A percentile compares a stretch with the other conserved stretches of the same genome.
Conservation (phyloP, 2,888 invertebrate genomes). For the Melanophora roralis region DNA sequence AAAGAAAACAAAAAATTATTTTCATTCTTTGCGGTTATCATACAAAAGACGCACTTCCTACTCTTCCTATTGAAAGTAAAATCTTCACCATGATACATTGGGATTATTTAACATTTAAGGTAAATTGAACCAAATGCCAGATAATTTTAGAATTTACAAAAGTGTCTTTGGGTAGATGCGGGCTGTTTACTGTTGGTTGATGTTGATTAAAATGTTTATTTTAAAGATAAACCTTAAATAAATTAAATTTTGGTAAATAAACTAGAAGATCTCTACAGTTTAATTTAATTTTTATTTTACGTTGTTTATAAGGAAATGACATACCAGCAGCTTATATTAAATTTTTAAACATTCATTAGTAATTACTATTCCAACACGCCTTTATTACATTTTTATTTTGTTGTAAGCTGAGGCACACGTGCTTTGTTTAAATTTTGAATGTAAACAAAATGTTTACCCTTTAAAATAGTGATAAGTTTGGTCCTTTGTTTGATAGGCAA, state of each 20-base stretch:
- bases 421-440: slow-evolving; percentile 1
- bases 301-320: background rate
- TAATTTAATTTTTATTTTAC: background rate
- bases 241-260: background rate
- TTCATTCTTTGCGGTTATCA: background rate
- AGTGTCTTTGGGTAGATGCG: background rate
- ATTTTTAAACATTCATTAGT: background rate
- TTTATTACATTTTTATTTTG: background rate
- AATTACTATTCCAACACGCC: background rate
- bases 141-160: background rate
- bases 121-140: background rate
- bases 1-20: background rate
- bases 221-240: background rate
- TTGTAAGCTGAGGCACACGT: background rate
- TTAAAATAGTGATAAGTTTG: too few relatives aligned
- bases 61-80: background rate
- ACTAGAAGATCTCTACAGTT: background rate
- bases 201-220: too few relatives aligned
- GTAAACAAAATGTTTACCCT: background rate
- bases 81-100: slow-evolving; percentile 21
- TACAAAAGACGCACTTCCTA: background rate
- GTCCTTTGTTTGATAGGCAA: too few relatives aligned
- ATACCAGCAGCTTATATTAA: background rate
- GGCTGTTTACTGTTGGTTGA: background rate
- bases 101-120: slow-evolving; percentile 41